phyloP scores from a whole-genome alignment of 1,140 invertebrate genomes.

The Goniozus legneri region DNA sequence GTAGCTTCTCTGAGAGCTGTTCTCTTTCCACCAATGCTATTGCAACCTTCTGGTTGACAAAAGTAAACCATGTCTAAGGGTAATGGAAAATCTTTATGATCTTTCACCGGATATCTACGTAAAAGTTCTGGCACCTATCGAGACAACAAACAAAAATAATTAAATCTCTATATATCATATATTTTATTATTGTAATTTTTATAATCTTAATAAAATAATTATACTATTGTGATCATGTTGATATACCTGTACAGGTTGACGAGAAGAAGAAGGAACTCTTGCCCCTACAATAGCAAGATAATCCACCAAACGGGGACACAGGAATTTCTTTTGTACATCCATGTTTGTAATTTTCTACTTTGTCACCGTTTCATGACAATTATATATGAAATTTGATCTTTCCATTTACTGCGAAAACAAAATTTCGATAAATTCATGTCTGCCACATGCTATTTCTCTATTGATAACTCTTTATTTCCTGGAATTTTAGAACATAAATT shows the following conservation, averaged over 20 bases:
- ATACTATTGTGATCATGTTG: no score
- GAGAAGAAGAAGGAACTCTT: conserved; percentile 67
- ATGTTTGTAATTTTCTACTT: conserved; percentile 36
- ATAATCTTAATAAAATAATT: no score
- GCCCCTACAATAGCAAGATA: conserved; percentile 96
- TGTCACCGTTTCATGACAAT: conserved; percentile 39
- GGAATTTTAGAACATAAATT: no score
- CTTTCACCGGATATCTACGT: conserved; percentile 94
- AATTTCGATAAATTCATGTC: not conserved
- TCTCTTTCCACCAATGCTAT: conserved; percentile 82
- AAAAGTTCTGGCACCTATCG: conserved; percentile 79
- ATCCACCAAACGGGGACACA: conserved; percentile 85
- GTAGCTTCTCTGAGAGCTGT: conserved; percentile 83
- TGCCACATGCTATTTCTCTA: not conserved
- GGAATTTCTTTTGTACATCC: conserved; percentile 74
- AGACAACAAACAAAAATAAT: conserved; percentile 7
- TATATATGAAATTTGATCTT: conserved; percentile 15
- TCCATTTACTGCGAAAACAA: not conserved
- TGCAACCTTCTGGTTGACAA: conserved; percentile 98
- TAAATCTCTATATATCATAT: no score
- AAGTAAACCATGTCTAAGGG: conserved; percentile 98
- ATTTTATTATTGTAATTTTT: no score
- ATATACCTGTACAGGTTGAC: conserved; percentile 69
- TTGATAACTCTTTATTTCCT: no score
- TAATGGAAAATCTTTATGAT: conserved; percentile 96